These are phyloP conservation scores for Sepiola atlantica DNA, from an alignment of 2,888 invertebrate species.

Conservation along the genomic window DNA sequence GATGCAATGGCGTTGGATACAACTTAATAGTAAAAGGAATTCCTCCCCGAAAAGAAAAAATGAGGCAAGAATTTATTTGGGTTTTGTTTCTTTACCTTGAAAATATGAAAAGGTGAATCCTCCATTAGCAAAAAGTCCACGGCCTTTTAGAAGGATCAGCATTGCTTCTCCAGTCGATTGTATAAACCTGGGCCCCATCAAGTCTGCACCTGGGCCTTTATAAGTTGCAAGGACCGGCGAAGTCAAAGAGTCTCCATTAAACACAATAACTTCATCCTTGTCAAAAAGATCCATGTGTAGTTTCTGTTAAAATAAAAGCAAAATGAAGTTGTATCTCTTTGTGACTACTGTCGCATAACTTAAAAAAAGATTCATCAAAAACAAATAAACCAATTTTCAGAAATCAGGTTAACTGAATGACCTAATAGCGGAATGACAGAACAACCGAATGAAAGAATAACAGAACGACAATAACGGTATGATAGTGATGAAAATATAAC, in stretches of 20 bases:
- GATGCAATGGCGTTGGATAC: too few species aligned
- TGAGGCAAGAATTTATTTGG: too few species aligned
- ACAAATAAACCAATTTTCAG: too few species aligned
- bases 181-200: conserved; percentile 40
- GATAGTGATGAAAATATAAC: too few species aligned
- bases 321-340: neutral
- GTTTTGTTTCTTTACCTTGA: conserved; percentile 48
- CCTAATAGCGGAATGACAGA: too few species aligned
- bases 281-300: conserved; percentile 50
- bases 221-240: conserved; percentile 50
- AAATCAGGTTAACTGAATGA: too few species aligned
- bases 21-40: too few species aligned
- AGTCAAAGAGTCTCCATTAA: conserved; percentile 51
- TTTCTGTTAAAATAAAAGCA: conserved; percentile 49
- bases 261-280: conserved; percentile 51
- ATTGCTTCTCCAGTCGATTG: conserved; percentile 52
- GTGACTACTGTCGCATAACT: too few species aligned
- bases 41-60: too few species aligned
- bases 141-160: conserved; percentile 51
- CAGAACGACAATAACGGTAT: too few species aligned
- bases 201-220: neutral
- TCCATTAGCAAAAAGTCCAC: conserved; percentile 37
- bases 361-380: too few species aligned
- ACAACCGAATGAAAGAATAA: too few species aligned
- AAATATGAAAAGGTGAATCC: conserved; percentile 51